Percentiles rank a stretch among this genome's conserved stretches.
Evolutionary conservation across 2,113 vertebrate species (phyloP).

Genomic region (Apeltes quadracus): DNA sequence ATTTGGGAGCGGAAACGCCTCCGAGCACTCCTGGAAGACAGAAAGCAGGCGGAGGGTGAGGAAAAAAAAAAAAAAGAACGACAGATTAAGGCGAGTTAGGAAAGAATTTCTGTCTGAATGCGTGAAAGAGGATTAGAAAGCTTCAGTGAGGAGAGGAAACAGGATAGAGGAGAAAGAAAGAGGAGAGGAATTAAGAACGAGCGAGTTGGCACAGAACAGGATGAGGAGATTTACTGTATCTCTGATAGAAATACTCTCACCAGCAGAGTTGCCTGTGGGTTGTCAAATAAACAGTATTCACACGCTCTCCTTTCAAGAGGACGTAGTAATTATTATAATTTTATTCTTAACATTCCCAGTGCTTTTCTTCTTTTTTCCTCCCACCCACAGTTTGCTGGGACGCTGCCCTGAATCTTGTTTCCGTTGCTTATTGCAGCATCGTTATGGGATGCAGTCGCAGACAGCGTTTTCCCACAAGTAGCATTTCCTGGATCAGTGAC

Average conservation of each 20-base stretch:
- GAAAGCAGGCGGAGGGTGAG: conserved; percentile 25
- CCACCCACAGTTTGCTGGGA: conserved; percentile 41
- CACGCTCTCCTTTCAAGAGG: background rate
- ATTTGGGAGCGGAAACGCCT: conserved; percentile 76
- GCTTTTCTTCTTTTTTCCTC: conserved; percentile 8
- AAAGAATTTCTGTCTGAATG: conserved; percentile 24
- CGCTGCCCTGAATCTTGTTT: conserved; percentile 35
- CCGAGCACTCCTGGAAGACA: conserved; percentile 52
- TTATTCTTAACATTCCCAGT: conserved; percentile 24
- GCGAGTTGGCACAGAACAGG: background rate
- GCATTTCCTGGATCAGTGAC: conserved; percentile 21
- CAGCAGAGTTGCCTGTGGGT: background rate
- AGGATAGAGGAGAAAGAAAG: conserved; percentile 22
- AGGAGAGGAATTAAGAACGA: conserved; percentile 6
- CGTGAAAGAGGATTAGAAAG: conserved; percentile 44
- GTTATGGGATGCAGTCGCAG: conserved; percentile 14
- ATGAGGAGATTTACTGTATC: conserved; percentile 5
- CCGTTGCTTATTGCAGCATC: conserved; percentile 27
- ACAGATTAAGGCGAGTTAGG: conserved; percentile 25
- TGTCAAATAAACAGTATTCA: conserved; percentile 2
- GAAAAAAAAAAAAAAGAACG: conserved; percentile 18
- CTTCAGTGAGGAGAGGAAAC: conserved; percentile 15
- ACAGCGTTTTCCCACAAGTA: conserved; percentile 40
- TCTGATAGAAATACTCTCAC: conserved; percentile 22
- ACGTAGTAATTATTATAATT: background rate